A percentile compares a stretch with the other conserved stretches of the same genome.
phyloP scores from a whole-genome alignment of 2,888 invertebrate genomes.

The Geophilus truncorum region DNA sequence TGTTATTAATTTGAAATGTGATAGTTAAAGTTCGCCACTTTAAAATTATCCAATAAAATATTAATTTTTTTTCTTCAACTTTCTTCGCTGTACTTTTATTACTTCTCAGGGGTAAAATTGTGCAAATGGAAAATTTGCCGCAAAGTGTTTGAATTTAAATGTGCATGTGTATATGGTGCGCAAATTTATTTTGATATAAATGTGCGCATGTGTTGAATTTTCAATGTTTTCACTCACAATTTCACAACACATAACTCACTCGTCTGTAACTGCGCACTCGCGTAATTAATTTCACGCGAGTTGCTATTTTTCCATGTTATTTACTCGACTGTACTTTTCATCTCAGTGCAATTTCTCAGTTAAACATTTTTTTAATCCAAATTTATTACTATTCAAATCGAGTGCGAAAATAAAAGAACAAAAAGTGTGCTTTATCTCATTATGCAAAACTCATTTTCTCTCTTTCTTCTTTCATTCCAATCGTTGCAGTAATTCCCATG shows the following conservation, averaged over 20 bases:
- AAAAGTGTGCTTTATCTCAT: neutral
- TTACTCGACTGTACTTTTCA: neutral
- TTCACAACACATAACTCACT: neutral
- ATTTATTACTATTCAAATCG: neutral
- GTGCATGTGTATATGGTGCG: neutral
- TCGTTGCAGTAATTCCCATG: neutral
- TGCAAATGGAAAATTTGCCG: constrained; percentile 1
- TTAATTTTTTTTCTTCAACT: neutral
- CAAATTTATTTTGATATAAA: neutral
- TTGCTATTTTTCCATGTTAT: too few relatives aligned
- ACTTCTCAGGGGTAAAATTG: neutral
- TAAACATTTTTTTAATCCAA: neutral
- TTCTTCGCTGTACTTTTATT: neutral
- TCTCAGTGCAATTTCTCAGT: neutral
- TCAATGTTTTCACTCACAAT: neutral
- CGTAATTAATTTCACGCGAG: neutral
- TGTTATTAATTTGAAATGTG: neutral
- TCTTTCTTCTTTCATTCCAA: neutral
- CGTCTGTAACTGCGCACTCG: neutral
- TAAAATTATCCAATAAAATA: too few relatives aligned
- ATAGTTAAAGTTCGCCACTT: too few relatives aligned
- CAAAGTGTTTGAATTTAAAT: neutral
- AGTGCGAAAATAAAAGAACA: neutral
- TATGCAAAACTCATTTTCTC: neutral
- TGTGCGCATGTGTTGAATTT: neutral